These are phyloP conservation scores for Clusia tigrina DNA, from an alignment of 2,888 invertebrate genomes.

Conservation along the genomic window DNA sequence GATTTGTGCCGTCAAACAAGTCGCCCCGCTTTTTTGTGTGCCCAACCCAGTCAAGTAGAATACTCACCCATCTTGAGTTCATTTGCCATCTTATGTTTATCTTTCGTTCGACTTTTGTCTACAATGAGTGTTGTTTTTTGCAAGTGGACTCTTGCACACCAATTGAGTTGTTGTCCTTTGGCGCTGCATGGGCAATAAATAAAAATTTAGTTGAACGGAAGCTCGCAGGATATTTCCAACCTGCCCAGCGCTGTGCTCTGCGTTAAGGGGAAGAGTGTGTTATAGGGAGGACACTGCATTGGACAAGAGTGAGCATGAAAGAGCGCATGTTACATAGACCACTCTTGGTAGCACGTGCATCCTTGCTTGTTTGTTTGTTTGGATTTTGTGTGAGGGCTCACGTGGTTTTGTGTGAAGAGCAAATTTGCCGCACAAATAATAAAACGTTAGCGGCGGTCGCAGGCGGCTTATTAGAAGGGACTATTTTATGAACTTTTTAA, in stretches of 20 bases:
- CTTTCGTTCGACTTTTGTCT: constrained; percentile 3
- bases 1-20: constrained; percentile 22
- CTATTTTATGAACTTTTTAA: too few species aligned
- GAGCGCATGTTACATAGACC: constrained; percentile 21
- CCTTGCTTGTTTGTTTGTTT: constrained; percentile 25
- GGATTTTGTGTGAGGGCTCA: constrained; percentile 26
- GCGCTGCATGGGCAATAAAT: constrained; percentile 52
- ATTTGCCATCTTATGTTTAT: constrained; percentile 17
- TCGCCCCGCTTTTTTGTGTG: neutral
- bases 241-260: neutral
- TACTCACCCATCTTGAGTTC: constrained; percentile 24
- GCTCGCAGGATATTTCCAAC: constrained; percentile 24
- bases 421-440: neutral
- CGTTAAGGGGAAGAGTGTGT: neutral
- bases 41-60: too few species aligned
- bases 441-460: neutral
- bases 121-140: constrained; percentile 1
- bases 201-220: constrained; percentile 55
- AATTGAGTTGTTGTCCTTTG: constrained; percentile 40
- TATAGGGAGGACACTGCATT: neutral
- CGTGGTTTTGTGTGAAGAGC: constrained; percentile 24
- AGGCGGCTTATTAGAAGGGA: neutral
- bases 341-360: constrained; percentile 21
- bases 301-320: neutral
- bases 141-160: constrained; percentile 8